Percentiles rank a stretch among this genome's conserved stretches.
These are phyloP conservation scores for Doryteuthis pealeii DNA, from an alignment of 1,140 invertebrate genomes.

Conservation along the genomic window DNA sequence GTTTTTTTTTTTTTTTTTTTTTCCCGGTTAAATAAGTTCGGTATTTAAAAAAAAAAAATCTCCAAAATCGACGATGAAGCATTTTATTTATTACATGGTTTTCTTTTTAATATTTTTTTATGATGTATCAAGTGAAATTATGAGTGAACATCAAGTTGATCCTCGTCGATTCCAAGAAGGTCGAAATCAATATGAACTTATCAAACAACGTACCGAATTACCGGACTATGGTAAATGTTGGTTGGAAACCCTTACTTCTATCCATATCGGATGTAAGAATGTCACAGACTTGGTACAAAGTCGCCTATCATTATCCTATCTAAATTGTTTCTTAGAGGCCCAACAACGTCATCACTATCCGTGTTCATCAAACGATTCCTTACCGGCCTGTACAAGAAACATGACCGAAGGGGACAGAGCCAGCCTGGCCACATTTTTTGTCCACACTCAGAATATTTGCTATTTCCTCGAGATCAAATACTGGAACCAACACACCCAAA, in stretches of 20 bases:
- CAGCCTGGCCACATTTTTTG: constrained; percentile 71
- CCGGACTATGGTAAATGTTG: constrained; percentile 69
- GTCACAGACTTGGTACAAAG: constrained; percentile 68
- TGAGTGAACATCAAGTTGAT: constrained; percentile 15
- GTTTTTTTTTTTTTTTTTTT: too few species aligned
- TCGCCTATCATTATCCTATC: constrained; percentile 67
- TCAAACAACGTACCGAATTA: constrained; percentile 49
- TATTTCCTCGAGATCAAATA: constrained; percentile 69
- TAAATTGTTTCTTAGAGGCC: constrained; percentile 71
- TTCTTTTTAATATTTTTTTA: too few species aligned
- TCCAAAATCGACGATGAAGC: too few species aligned
- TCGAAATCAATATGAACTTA: constrained; percentile 43
- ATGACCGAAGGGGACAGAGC: constrained; percentile 67
- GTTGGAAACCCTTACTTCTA: constrained; percentile 63
- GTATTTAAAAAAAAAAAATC: too few species aligned
- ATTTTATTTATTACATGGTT: too few species aligned
- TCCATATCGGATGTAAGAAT: constrained; percentile 65
- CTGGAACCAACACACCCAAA: constrained; percentile 69
- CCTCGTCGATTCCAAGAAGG: constrained; percentile 36
- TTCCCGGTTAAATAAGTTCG: too few species aligned
- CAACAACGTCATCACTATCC: constrained; percentile 63
- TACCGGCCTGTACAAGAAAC: constrained; percentile 64
- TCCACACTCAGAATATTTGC: constrained; percentile 72
- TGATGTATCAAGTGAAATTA: too few species aligned
- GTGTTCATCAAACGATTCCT: constrained; percentile 59